phyloP scores from a whole-genome alignment of 1,140 invertebrate genomes.

The Drosophila prosaltans region DNA sequence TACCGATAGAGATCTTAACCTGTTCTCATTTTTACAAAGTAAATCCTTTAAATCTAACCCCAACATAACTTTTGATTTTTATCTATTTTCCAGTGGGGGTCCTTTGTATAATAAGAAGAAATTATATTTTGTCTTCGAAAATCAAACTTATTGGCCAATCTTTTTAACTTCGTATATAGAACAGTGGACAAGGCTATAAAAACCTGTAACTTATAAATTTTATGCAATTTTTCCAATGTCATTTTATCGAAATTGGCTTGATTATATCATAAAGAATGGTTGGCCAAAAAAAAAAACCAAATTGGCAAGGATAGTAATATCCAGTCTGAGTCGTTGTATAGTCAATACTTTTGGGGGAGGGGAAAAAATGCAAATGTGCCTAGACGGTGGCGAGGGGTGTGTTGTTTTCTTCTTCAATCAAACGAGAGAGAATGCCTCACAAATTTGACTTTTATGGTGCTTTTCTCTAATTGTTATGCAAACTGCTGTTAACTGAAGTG shows the following conservation, averaged over 20 bases:
- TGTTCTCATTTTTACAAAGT: too few species aligned
- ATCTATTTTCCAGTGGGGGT: too few species aligned
- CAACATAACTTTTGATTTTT: too few species aligned
- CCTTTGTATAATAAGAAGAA: too few species aligned
- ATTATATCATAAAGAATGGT: background rate
- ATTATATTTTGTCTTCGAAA: too few species aligned
- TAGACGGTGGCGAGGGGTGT: background rate
- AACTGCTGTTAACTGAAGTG: constrained; percentile 49
- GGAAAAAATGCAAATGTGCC: too few species aligned
- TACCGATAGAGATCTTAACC: too few species aligned
- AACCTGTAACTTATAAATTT: background rate
- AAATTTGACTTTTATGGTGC: constrained; percentile 60
- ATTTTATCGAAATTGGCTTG: constrained; percentile 5
- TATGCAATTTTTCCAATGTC: constrained; percentile 3
- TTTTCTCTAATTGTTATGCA: constrained; percentile 69
- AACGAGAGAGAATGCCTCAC: constrained; percentile 29
- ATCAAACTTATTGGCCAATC: too few species aligned
- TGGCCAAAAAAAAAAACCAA: background rate
- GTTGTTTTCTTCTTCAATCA: constrained; percentile 49
- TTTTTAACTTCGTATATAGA: too few species aligned
- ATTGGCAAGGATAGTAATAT: background rate
- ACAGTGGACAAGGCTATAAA: background rate
- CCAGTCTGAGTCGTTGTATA: background rate
- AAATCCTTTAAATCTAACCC: too few species aligned
- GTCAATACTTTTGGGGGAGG: too few species aligned